These are phyloP conservation scores for Flabesymbios commensalis DNA, from an alignment of 2,888 invertebrate genomes.

Conservation along the genomic window DNA sequence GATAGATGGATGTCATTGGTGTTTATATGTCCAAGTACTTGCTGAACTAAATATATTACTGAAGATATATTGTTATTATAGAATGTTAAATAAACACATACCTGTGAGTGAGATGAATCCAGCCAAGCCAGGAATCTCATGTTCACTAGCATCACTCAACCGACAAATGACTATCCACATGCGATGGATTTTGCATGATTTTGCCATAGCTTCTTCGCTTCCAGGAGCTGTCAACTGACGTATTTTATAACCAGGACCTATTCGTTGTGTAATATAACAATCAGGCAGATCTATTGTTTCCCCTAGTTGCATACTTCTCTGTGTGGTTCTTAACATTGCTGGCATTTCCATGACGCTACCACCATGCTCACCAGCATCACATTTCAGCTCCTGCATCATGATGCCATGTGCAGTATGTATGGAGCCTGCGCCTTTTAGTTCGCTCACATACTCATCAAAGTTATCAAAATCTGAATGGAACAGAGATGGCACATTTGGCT, in stretches of 20 bases:
- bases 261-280: conserved; percentile 2
- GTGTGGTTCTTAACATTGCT: not conserved
- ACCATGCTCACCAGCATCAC: not conserved
- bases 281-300: not conserved
- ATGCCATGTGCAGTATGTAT: conserved; percentile 38
- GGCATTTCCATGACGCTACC: not conserved
- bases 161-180: not conserved
- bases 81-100: too few relatives aligned
- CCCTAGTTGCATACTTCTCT: not conserved
- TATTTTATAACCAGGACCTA: not conserved
- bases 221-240: not conserved
- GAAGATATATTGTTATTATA: too few relatives aligned
- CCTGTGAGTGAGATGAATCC: conserved; percentile 32
- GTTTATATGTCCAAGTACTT: too few relatives aligned
- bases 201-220: not conserved
- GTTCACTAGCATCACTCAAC: not conserved
- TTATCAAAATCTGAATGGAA: conserved; percentile 7
- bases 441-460: not conserved
- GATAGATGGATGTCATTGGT: too few relatives aligned
- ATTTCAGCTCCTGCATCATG: conserved; percentile 35
- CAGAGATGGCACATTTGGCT: not conserved
- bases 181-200: not conserved
- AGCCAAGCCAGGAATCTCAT: conserved; percentile 23
- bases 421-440: too few relatives aligned
- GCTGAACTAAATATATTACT: too few relatives aligned